Evolutionary conservation across 2,888 invertebrate genomes (phyloP).

Genomic region (Odontothrips loti): DNA sequence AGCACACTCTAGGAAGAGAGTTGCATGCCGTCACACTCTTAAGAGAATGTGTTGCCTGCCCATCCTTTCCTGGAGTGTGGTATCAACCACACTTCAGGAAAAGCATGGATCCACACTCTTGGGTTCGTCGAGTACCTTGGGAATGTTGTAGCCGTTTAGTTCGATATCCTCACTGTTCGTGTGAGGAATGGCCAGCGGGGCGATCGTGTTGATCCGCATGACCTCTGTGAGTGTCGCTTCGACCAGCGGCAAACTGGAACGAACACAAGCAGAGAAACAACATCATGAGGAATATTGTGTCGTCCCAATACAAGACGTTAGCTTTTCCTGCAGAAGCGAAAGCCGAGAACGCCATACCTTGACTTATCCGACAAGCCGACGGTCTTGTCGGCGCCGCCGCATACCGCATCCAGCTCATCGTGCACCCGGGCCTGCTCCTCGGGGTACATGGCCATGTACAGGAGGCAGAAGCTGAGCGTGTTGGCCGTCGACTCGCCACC

Average conservation of each 20-base stretch:
- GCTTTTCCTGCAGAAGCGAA: too few species aligned
- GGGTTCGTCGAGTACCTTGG: constrained; percentile 36
- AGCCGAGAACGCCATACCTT: constrained; percentile 30
- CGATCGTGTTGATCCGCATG: constrained; percentile 35
- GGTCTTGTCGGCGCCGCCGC: constrained; percentile 34
- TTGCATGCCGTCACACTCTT: too few species aligned
- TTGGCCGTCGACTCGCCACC: constrained; percentile 39
- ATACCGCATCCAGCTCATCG: constrained; percentile 37
- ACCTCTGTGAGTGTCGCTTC: constrained; percentile 38
- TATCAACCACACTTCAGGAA: too few species aligned
- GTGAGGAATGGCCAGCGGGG: constrained; percentile 35
- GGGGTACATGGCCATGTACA: constrained; percentile 39
- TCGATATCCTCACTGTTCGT: constrained; percentile 32
- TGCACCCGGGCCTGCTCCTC: constrained; percentile 38
- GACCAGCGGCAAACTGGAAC: constrained; percentile 35
- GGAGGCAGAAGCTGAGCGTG: constrained; percentile 37
- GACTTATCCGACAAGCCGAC: constrained; percentile 34
- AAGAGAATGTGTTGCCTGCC: too few species aligned
- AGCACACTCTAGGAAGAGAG: too few species aligned
- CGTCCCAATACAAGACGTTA: too few species aligned
- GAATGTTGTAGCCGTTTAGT: constrained; percentile 36
- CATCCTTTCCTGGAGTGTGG: too few species aligned
- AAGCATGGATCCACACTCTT: too few species aligned
- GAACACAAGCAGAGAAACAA: too few species aligned
- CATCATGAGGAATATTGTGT: too few species aligned